These are phyloP conservation scores for Herpetotheres cachinnans DNA, from an alignment of 2,113 vertebrate species.

Conservation along the genomic window DNA sequence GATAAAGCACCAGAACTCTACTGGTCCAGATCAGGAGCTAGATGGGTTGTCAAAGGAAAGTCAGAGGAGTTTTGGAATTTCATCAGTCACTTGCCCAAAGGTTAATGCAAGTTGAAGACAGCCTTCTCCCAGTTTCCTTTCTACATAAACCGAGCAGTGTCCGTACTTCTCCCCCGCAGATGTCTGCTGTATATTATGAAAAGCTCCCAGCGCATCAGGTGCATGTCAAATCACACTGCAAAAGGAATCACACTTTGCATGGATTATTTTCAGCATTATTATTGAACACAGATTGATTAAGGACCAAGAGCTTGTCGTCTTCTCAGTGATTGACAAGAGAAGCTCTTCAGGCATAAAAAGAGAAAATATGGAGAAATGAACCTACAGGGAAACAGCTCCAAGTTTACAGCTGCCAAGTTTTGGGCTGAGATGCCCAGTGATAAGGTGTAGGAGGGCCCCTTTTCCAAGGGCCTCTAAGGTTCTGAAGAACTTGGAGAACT, in stretches of 20 bases:
- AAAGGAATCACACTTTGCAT: background rate
- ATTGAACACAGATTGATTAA: background rate
- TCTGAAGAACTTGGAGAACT: background rate
- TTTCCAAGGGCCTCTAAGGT: background rate
- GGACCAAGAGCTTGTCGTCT: rapidly evolving
- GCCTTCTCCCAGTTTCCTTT: background rate
- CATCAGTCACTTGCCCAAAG: background rate
- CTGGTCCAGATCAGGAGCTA: background rate
- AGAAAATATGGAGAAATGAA: background rate
- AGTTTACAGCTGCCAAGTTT: background rate
- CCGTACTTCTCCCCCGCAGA: background rate
- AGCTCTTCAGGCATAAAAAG: background rate
- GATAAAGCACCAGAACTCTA: background rate
- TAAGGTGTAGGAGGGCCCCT: background rate
- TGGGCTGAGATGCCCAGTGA: background rate
- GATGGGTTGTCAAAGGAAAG: background rate
- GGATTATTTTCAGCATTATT: background rate
- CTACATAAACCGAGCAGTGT: background rate
- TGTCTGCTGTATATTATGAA: background rate
- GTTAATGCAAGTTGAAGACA: background rate
- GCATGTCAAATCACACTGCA: background rate
- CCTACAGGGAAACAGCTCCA: rapidly evolving
- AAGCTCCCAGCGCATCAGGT: background rate
- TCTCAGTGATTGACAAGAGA: background rate
- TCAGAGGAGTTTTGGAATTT: background rate